Base-by-base conservation (phyloP, 2,888 invertebrate species). In the Siphlonurus alternatus region DNA sequence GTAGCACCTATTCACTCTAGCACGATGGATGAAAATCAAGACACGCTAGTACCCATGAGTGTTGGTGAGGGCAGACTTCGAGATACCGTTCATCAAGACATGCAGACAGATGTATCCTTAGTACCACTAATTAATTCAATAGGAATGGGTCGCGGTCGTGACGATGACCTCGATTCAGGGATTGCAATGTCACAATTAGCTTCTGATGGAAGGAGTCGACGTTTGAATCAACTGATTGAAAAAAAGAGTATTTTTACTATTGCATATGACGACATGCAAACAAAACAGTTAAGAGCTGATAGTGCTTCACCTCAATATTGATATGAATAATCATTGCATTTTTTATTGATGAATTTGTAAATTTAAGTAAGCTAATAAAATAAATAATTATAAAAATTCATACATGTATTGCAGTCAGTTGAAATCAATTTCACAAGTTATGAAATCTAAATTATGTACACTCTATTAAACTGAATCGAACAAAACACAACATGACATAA, bases 221-320 rank as follows among this genome's bases (percentile, higher is more conserved):
- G 66, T 3, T 66, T 59, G 38, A 65, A 67, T 7, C 78, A 79
- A 67, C 73, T 80, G 65, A 70, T 81, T 66, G 92, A 93, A 71
- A 94, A 93, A 77, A 93, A 93, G 73, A 93, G 93, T 73, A 87
- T 94, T 25, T 94, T 94, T 72, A 92, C 92, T 5, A 94, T 94
- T 69, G 93, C 93, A 0, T 94, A 93, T 73, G 90, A 89, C 71
- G 93, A 93, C 71, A 89, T 93, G 71, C 88, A 90, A 69, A 92
- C 91, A 0, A 87, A 87, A 71, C 88, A 89, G 72, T 78, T 92
- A 64, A 78, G 88, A 71, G 85, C 89, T 20, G 89, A 89, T 68
- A 90, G 88, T 73, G 86, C 86, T 70, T 86, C 88, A 3, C 87
- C 89, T 59, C 87, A 87, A 0, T 69, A 67, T 59, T 69, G 64